These are phyloP conservation scores for Cremastobaeus sp. DNA, from an alignment of 2,888 invertebrate genomes.

Conservation along the genomic window DNA sequence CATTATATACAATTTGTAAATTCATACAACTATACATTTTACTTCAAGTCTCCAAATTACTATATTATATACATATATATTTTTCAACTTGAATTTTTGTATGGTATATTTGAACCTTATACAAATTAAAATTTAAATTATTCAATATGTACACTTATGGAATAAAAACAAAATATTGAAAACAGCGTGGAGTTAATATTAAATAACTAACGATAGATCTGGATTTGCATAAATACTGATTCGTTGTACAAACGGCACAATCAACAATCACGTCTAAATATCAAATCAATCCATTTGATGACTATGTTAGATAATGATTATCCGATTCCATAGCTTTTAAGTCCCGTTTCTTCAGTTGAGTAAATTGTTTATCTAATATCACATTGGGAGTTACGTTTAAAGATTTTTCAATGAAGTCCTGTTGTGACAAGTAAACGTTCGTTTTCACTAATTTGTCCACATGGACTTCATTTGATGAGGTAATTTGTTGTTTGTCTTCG, in stretches of 20 bases:
- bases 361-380: conserved; percentile 59
- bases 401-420: conserved; percentile 64
- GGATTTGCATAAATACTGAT: neutral
- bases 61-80: no score
- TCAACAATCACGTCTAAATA: neutral
- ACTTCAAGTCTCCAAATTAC: no score
- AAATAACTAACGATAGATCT: neutral
- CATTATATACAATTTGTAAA: conserved; percentile 4
- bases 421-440: conserved; percentile 67
- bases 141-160: neutral
- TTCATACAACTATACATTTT: conserved; percentile 9
- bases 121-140: neutral
- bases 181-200: no score
- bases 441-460: conserved; percentile 65
- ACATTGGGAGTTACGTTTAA: conserved; percentile 63
- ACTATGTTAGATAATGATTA: conserved; percentile 1
- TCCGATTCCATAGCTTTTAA: conserved; percentile 66
- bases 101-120: no score
- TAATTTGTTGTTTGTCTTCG: conserved; percentile 11
- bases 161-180: no score
- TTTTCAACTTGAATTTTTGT: no score
- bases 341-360: conserved; percentile 70
- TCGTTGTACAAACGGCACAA: neutral
- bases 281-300: neutral
- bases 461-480: neutral